phyloP scores from a whole-genome alignment of 2,888 invertebrate genomes.

The Drosophila histrio region DNA sequence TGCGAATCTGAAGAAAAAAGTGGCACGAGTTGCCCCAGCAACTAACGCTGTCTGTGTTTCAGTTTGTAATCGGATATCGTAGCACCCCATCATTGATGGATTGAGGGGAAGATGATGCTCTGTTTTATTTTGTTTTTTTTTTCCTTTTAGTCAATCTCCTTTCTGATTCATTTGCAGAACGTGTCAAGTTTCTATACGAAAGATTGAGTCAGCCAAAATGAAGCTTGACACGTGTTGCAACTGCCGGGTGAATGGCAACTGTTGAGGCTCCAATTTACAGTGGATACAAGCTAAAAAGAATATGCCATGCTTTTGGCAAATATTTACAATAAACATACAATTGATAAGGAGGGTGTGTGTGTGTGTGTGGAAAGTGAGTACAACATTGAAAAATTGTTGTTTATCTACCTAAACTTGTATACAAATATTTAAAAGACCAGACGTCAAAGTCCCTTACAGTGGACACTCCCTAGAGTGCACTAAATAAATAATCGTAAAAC shows the following conservation, averaged over 20 bases:
- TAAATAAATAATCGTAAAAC: neutral
- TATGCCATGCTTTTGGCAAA: neutral
- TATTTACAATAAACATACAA: too few species aligned
- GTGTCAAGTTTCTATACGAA: slow-evolving; percentile 2
- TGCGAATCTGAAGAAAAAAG: slow-evolving; percentile 1
- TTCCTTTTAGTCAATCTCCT: neutral
- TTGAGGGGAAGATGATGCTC: neutral
- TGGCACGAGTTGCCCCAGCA: slow-evolving; percentile 36
- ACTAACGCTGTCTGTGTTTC: slow-evolving; percentile 1
- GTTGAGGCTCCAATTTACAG: slow-evolving; percentile 7
- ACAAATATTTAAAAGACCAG: too few species aligned
- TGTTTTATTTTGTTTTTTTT: neutral
- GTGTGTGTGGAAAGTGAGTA: too few species aligned
- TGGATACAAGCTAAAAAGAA: neutral
- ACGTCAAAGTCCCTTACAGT: neutral
- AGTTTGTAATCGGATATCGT: slow-evolving; percentile 1
- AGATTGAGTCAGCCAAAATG: slow-evolving; percentile 23
- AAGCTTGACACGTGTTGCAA: slow-evolving; percentile 29
- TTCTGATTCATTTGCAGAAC: neutral
- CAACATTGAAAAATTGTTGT: too few species aligned
- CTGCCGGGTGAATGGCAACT: slow-evolving; percentile 19
- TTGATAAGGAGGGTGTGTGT: too few species aligned
- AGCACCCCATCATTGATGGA: neutral
- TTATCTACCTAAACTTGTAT: too few species aligned
- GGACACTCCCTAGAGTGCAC: neutral